phyloP scores from a whole-genome alignment of 2,888 invertebrate genomes.

The Orthonevra nobilis region DNA sequence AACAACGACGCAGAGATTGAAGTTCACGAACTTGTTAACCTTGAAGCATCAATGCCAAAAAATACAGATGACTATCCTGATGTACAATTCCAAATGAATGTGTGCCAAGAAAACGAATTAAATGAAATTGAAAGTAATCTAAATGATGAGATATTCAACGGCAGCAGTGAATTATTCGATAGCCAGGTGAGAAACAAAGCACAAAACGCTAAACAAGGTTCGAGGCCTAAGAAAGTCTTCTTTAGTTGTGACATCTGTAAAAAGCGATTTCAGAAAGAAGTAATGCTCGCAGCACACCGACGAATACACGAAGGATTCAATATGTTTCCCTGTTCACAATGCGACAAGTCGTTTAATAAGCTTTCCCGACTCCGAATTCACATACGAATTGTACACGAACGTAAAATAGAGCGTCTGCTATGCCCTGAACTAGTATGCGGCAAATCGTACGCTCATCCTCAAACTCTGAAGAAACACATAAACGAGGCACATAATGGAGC shows the following conservation, averaged over 20 bases:
- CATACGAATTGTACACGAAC: constrained; percentile 77
- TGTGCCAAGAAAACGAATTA: too few relatives aligned
- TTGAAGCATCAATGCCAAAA: too few relatives aligned
- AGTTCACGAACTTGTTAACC: too few relatives aligned
- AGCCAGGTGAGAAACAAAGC: constrained; percentile 69
- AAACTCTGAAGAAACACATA: constrained; percentile 77
- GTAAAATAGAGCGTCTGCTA: constrained; percentile 72
- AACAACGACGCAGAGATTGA: too few relatives aligned
- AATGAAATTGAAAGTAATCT: too few relatives aligned
- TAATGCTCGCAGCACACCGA: constrained; percentile 77
- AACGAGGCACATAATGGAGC: constrained; percentile 74
- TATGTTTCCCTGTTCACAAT: constrained; percentile 77
- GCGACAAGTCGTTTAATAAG: constrained; percentile 77
- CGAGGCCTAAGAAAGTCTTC: constrained; percentile 74
- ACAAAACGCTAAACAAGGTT: constrained; percentile 73
- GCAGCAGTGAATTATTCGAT: constrained; percentile 63
- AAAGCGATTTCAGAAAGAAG: constrained; percentile 76
- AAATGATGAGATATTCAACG: too few relatives aligned
- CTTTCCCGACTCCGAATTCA: constrained; percentile 76
- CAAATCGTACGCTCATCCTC: constrained; percentile 76
- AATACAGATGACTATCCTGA: too few relatives aligned
- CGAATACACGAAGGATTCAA: constrained; percentile 77
- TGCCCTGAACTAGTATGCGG: constrained; percentile 75
- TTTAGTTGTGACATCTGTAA: constrained; percentile 78
- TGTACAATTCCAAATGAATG: too few relatives aligned